Percentiles rank a stretch among this genome's conserved stretches.
These are phyloP conservation scores for Heliopora coerulea DNA, from an alignment of 92 coral and sea anemone genomes.

Conservation along the genomic window DNA sequence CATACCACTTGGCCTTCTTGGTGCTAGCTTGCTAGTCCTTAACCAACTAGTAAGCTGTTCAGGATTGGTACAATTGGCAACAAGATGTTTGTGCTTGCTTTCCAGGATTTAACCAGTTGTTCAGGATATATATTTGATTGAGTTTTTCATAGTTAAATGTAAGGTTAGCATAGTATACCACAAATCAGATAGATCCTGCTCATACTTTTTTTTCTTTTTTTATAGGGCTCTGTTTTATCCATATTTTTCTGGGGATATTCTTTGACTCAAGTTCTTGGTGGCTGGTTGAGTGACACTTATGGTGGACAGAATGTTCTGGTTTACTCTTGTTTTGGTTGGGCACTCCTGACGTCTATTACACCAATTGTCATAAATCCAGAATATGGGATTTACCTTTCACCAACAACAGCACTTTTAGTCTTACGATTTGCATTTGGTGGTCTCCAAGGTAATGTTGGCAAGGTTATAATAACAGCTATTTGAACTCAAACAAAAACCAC, in stretches of 20 bases:
- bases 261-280: conserved; percentile 91
- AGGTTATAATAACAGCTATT: no score
- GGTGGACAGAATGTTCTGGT: conserved; percentile 92
- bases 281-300: conserved; percentile 91
- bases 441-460: conserved; percentile 90
- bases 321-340: conserved; percentile 78
- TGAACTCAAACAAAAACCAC: no score
- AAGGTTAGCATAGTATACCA: no score
- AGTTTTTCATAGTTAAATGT: no score
- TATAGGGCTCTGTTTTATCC: conserved; percentile 87
- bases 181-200: no score
- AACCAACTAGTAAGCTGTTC: no score
- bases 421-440: conserved; percentile 82
- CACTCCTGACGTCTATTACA: conserved; percentile 69
- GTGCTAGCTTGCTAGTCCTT: no score
- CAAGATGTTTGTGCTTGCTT: no score
- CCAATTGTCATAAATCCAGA: conserved; percentile 71
- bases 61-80: no score
- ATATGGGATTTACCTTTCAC: conserved; percentile 62
- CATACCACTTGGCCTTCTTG: no score
- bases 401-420: conserved; percentile 58
- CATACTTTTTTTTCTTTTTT: not conserved
- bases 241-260: conserved; percentile 99
- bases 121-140: no score
- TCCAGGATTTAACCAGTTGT: no score